Percentiles rank a stretch among this genome's conserved stretches.
These are phyloP conservation scores for Piaya cayana DNA, from an alignment of 2,113 vertebrate species.

Conservation along the genomic window DNA sequence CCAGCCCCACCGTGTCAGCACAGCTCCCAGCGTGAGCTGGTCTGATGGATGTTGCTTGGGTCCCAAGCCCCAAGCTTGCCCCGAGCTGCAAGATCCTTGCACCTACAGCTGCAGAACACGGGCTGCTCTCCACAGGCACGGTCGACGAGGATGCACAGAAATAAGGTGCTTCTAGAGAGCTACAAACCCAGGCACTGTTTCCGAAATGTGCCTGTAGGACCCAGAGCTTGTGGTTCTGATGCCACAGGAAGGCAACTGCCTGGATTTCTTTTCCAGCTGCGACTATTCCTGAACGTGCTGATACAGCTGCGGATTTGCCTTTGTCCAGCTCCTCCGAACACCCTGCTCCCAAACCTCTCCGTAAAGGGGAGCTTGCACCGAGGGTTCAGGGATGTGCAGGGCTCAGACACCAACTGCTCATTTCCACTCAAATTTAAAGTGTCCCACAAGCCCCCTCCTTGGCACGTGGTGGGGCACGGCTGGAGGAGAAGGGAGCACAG, in stretches of 20 bases:
- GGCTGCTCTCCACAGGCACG: no score
- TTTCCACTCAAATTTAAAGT: neutral
- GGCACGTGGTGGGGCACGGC: rapidly evolving
- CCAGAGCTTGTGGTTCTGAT: rapidly evolving
- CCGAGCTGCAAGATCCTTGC: no score
- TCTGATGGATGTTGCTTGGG: rapidly evolving
- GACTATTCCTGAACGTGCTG: neutral
- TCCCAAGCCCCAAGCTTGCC: neutral
- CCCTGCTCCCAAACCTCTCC: neutral
- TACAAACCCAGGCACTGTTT: neutral
- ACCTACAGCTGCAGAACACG: no score
- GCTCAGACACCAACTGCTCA: neutral
- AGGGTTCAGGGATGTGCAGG: neutral
- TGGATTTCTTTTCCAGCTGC: neutral
- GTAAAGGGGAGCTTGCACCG: neutral
- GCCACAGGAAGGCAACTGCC: neutral
- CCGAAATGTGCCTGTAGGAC: rapidly evolving
- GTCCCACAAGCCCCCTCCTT: neutral
- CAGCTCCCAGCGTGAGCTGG: neutral
- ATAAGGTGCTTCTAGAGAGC: neutral
- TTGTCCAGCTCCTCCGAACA: neutral
- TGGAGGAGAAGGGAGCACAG: neutral
- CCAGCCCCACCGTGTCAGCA: neutral
- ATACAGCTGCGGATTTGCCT: neutral
- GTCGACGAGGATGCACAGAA: no score